Percentiles rank a stretch among this genome's conserved stretches.
Evolutionary conservation across 2,113 vertebrate species (phyloP).

Genomic region (Notarius lentiginosus): DNA sequence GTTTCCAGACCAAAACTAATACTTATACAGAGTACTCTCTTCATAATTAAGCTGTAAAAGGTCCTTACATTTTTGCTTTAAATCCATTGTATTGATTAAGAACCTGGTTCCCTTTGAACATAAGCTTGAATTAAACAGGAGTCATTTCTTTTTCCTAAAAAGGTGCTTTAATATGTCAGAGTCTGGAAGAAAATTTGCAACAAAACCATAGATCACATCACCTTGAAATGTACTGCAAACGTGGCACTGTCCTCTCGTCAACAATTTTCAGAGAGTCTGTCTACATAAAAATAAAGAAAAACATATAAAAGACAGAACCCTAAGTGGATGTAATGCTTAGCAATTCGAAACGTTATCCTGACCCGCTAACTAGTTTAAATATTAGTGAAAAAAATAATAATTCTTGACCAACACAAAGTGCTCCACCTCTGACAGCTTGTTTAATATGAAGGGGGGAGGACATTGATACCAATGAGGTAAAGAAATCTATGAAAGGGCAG

Average conservation of each 20-base stretch:
- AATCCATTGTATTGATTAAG: not conserved
- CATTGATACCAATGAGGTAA: not conserved
- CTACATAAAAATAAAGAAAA: not conserved
- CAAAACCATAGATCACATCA: constrained; percentile 54
- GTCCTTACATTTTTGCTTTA: not conserved
- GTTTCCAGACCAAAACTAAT: not conserved
- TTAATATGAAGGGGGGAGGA: not conserved
- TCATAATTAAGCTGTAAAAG: not conserved
- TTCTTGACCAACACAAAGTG: constrained; percentile 27
- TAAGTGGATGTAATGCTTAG: constrained; percentile 34
- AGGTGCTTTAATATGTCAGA: constrained; percentile 74
- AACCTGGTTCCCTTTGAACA: not conserved
- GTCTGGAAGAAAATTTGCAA: constrained; percentile 56
- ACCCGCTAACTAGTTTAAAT: constrained; percentile 10
- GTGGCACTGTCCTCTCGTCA: constrained; percentile 49
- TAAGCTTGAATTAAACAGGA: not conserved
- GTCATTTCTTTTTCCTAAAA: constrained; percentile 45
- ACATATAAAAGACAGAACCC: constrained; percentile 2
- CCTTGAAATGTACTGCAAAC: constrained; percentile 53
- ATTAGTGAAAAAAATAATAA: constrained; percentile 5
- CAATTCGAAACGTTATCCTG: not conserved
- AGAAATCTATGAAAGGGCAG: constrained; percentile 4
- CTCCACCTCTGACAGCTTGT: not conserved
- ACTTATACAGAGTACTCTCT: not conserved
- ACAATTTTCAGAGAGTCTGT: constrained; percentile 38